These are phyloP conservation scores for Aldabrachelys gigantea DNA, from an alignment of 2,113 vertebrate species.

Conservation along the genomic window DNA sequence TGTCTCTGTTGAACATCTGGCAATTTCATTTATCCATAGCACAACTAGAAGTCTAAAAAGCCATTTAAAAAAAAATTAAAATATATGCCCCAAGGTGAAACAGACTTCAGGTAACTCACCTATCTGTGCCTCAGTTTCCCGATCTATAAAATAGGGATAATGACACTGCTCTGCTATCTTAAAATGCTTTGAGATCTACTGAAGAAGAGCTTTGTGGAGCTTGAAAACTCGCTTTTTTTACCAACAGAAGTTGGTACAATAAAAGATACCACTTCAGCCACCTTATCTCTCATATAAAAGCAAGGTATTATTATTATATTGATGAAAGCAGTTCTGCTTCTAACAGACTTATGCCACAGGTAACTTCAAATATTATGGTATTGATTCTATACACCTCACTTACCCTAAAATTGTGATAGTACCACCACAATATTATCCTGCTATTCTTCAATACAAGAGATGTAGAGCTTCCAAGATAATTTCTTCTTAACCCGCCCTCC, in stretches of 20 bases:
- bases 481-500: not conserved
- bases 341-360: constrained; percentile 60
- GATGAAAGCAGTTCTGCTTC: constrained; percentile 41
- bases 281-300: not conserved
- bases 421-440: constrained; percentile 20
- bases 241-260: not conserved
- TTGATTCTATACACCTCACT: constrained; percentile 54
- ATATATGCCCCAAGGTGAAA: constrained; percentile 64
- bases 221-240: not conserved
- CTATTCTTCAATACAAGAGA: rapidly evolving
- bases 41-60: constrained; percentile 61
- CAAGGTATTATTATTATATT: not conserved
- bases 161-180: not conserved
- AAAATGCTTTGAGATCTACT: not conserved
- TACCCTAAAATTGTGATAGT: constrained; percentile 51
- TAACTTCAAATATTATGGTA: constrained; percentile 18
- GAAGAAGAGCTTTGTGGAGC: not conserved
- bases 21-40: constrained; percentile 43
- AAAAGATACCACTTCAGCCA: not conserved
- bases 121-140: not conserved
- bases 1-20: constrained; percentile 37
- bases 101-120: not conserved
- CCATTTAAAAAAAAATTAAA: constrained; percentile 57
- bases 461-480: not conserved
- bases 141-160: not conserved